Evolutionary conservation across 2,888 invertebrate genomes (phyloP).

Genomic region (Sphaerophoria rueppellii): DNA sequence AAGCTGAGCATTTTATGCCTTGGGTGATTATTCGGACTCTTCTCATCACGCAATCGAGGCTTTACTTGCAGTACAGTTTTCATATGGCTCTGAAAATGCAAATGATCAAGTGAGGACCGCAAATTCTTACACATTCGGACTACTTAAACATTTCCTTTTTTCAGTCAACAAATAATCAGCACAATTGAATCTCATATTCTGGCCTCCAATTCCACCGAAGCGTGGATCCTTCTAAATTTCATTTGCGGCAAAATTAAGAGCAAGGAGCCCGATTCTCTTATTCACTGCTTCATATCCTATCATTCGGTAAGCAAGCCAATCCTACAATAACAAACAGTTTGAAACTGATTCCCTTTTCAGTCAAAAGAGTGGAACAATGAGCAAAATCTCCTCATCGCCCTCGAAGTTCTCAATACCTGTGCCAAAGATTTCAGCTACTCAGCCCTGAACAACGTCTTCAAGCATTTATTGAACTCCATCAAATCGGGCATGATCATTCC

Average conservation of each 20-base stretch:
- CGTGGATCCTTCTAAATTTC: conserved; percentile 80
- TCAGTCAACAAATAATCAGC: conserved; percentile 77
- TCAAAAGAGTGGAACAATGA: conserved; percentile 78
- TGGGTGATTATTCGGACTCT: conserved; percentile 80
- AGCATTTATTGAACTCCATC: conserved; percentile 77
- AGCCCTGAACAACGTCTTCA: conserved; percentile 79
- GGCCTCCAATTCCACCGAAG: conserved; percentile 80
- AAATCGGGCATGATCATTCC: conserved; percentile 78
- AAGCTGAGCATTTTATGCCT: conserved; percentile 80
- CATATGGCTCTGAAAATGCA: conserved; percentile 75
- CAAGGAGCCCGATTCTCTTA: conserved; percentile 78
- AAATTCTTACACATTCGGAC: not conserved
- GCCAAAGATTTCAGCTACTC: conserved; percentile 79
- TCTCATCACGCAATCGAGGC: conserved; percentile 77
- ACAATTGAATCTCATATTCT: conserved; percentile 80
- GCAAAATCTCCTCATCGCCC: conserved; percentile 79
- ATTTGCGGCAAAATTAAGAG: conserved; percentile 79
- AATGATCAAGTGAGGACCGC: conserved; percentile 63
- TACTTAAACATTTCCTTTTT: conserved; percentile 15
- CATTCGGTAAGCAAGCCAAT: conserved; percentile 75
- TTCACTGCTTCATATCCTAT: conserved; percentile 78
- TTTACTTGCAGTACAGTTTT: conserved; percentile 79
- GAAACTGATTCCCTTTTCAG: conserved; percentile 16
- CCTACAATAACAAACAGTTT: not conserved
- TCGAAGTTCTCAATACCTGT: conserved; percentile 79